Conservation (phyloP, 2,888 invertebrate genomes). For the Abrostola triplasia region DNA sequence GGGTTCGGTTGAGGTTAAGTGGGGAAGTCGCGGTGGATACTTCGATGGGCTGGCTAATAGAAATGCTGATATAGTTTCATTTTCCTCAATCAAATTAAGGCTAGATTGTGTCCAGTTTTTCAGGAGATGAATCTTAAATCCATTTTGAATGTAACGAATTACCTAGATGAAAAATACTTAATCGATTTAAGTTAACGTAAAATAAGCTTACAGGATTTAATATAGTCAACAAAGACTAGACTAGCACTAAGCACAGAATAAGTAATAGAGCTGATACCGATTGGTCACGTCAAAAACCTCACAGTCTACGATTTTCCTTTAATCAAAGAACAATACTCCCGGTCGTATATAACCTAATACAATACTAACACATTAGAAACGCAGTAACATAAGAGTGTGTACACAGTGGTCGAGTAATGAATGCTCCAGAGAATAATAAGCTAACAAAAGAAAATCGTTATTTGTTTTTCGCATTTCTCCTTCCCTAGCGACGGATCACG, state of each 20-base stretch:
- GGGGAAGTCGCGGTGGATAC: neutral
- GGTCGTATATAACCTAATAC: constrained; percentile 46
- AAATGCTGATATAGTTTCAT: neutral
- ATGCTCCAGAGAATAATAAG: constrained; percentile 85
- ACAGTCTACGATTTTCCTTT: constrained; percentile 23
- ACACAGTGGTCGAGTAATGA: constrained; percentile 80
- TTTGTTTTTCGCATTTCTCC: constrained; percentile 81
- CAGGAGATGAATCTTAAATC: too few relatives aligned
- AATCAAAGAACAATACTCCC: constrained; percentile 42
- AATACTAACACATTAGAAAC: constrained; percentile 54
- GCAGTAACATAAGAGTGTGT: constrained; percentile 46
- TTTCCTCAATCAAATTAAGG: neutral
- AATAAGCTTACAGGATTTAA: too few relatives aligned
- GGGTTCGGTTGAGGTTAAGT: neutral
- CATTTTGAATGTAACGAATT: too few relatives aligned
- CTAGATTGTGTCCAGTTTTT: too few relatives aligned
- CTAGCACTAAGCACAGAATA: neutral
- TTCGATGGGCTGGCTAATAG: neutral
- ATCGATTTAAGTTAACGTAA: too few relatives aligned
- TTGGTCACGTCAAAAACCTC: constrained; percentile 5
- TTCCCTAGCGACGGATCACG: constrained; percentile 79
- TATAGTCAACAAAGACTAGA: too few relatives aligned
- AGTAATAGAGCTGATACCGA: neutral
- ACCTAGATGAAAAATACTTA: too few relatives aligned
- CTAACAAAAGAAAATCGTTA: constrained; percentile 87